Conservation (phyloP, 2,113 vertebrate species). For the Hipposideros armiger region DNA sequence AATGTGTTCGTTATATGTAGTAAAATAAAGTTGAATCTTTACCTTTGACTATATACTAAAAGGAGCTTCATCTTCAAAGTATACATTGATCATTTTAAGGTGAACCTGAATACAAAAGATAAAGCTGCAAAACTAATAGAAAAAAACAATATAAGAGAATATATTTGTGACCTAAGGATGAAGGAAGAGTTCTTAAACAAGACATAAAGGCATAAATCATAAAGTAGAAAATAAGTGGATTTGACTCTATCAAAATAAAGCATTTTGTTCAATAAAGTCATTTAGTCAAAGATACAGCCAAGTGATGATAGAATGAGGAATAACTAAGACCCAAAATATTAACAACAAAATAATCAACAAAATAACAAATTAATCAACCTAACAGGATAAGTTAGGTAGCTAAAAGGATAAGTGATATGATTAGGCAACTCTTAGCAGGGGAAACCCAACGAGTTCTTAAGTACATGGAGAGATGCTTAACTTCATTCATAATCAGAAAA, state of each 20-base stretch:
- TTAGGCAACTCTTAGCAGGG: background rate
- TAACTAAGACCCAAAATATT: background rate
- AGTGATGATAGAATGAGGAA: background rate
- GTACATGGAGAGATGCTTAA: background rate
- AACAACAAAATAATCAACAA: background rate
- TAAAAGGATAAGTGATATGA: background rate
- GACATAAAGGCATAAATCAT: background rate
- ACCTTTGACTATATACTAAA: background rate
- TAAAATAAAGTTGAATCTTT: background rate
- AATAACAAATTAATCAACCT: background rate
- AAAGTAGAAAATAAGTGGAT: background rate
- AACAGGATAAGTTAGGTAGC: background rate
- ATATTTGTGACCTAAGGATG: background rate
- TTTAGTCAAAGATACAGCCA: background rate
- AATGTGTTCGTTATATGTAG: background rate
- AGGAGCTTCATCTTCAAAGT: background rate
- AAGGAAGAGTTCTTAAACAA: background rate
- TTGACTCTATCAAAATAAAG: background rate
- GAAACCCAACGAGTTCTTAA: background rate
- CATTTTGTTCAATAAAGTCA: background rate
- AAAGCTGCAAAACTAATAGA: background rate
- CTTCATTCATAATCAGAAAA: conserved; percentile 32
- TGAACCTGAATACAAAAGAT: background rate
- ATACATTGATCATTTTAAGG: background rate
- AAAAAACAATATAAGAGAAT: background rate